phyloP scores from a whole-genome alignment of 2,113 vertebrate species.

The Quiscalus mexicanus region DNA sequence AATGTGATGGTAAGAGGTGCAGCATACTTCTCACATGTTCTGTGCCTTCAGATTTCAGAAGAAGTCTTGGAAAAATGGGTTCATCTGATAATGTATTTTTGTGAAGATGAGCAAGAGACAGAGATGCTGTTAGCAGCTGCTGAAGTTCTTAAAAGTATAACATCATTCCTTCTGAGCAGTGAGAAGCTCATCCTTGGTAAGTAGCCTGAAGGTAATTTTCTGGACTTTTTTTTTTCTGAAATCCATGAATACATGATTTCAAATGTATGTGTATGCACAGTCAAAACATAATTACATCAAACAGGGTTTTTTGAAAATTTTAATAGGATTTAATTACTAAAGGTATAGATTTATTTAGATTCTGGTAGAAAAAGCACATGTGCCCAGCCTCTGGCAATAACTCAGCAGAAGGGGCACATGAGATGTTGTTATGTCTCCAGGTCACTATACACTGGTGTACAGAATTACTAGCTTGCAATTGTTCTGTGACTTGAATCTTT shows the following conservation, averaged over 20 bases:
- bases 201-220: constrained; percentile 29
- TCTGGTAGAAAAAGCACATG: not conserved
- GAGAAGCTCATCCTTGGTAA: constrained; percentile 81
- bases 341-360: not conserved
- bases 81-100: constrained; percentile 79
- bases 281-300: not conserved
- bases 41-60: constrained; percentile 62
- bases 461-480: not conserved
- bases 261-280: not conserved
- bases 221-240: not conserved
- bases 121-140: constrained; percentile 85
- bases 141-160: constrained; percentile 78
- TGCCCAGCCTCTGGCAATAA: not conserved
- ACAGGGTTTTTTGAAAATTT: fast-evolving
- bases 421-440: not conserved
- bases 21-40: not conserved
- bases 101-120: constrained; percentile 82
- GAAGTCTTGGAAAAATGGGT: constrained; percentile 79
- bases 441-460: not conserved
- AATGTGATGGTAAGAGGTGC: not conserved
- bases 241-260: not conserved
- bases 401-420: not conserved
- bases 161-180: constrained; percentile 77
- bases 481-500: not conserved
- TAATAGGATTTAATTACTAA: not conserved